These are phyloP conservation scores for Eucriotettix oculatus DNA, from an alignment of 2,888 invertebrate species.

Conservation along the genomic window DNA sequence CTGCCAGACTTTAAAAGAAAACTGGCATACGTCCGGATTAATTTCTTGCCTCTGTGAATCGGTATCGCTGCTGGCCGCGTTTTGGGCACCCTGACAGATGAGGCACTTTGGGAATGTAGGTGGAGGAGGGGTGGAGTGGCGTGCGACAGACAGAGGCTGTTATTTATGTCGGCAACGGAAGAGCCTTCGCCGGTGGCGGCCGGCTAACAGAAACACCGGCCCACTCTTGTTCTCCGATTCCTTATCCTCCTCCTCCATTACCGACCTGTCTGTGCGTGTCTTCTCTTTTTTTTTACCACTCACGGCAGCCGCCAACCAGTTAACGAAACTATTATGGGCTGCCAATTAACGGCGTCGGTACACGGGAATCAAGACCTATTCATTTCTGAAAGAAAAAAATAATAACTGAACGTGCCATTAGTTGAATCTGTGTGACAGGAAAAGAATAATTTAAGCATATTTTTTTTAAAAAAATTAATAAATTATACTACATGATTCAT, in stretches of 20 bases:
- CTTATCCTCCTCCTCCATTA: not conserved
- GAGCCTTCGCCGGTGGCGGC: constrained; percentile 9
- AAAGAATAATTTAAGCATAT: too few species aligned
- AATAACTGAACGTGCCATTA: too few species aligned
- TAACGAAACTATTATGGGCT: constrained; percentile 12
- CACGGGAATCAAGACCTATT: too few species aligned
- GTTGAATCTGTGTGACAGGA: too few species aligned
- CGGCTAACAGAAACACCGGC: constrained; percentile 8
- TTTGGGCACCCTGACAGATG: not conserved
- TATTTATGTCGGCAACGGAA: constrained; percentile 6
- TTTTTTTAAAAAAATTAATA: too few species aligned
- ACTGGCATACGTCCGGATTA: too few species aligned
- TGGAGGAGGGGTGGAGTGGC: not conserved
- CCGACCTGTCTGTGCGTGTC: not conserved
- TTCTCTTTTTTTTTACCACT: not conserved
- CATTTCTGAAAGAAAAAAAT: too few species aligned
- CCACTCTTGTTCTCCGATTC: not conserved
- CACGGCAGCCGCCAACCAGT: constrained; percentile 1
- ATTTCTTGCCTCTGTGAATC: too few species aligned
- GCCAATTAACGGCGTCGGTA: constrained; percentile 7
- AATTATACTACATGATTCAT: too few species aligned
- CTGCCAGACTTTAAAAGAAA: too few species aligned
- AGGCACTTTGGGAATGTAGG: not conserved
- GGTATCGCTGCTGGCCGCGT: too few species aligned
- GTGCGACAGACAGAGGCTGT: not conserved